Evolutionary conservation across 1,140 invertebrate genomes (phyloP), one percentile per base, ranked within the genome.

Genomic region (Drosophila sulfurigaster): DNA sequence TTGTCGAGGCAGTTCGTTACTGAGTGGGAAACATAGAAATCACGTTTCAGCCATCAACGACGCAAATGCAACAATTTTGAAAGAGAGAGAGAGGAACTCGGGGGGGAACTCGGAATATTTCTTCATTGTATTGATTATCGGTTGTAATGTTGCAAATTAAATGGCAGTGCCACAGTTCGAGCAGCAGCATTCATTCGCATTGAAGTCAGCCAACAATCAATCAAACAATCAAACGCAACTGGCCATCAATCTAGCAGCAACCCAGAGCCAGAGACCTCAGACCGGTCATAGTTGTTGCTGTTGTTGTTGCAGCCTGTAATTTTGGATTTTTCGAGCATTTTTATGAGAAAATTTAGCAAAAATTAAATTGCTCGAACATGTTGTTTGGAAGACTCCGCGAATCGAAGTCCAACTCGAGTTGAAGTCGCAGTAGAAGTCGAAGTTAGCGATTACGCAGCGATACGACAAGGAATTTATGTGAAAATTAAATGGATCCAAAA

Each of bases 321-420:
- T 91, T 91, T 49, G 35, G 62, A 81, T 79, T 75, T 78, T 78
- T 87, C 70, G 80, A 88, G 38, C 81, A 87, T 87, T 81, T 91
- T 91, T 91, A 87, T 91, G 88, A 91, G 88, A 91, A 91, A 89
- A 91, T 71, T 91, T 91, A 91, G 71, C 88, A 75, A 91, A 91
- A 88, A 74, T 74, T 77, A 91, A 91, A 91, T 91, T 91, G 87
- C 78, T 49, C 63, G 81, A 80, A 89, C 85, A 89, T 89, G 85
- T 62, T 67, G 20, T 25, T 25, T 25, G 20, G 54, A 52, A 52
- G 52, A 32, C 7, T 45, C 8, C 13, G 54, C 20, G 28, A 13
- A 10, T 25, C 13, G 32, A 5, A 43, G 3, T 16, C 35, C 38
- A 11, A 65, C n/a, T 48, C 43, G 43, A 41, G 7, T 38, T 41